Evolutionary conservation across 2,113 vertebrate species (phyloP), one percentile per base, ranked within the genome.

Genomic region (Eolophus roseicapilla): DNA sequence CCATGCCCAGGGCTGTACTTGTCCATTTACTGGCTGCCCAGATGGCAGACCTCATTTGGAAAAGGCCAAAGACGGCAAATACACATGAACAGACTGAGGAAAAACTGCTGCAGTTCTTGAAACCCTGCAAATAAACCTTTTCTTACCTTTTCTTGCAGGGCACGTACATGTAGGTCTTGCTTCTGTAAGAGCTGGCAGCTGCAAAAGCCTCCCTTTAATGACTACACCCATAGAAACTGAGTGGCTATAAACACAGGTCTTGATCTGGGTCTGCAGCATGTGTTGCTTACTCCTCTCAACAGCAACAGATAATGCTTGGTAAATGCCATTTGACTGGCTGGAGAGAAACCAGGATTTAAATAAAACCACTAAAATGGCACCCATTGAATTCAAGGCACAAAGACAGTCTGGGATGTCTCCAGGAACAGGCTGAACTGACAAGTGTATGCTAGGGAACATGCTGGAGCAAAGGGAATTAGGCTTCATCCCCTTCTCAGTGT

Each of bases 41-140:
- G 73, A 84, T 87, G 77, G 96, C 77, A 92, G 84, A 84, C 10
- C 41, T 92, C 25, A 62, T 78, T 88, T 70, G 41, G 60, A 91
- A 86, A 37, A n/a, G 41, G 69, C 73, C 37, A 65, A 90, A 82
- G 67, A 37, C 10, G 21, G 16, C 4, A 88, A 83, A 88, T 52
- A 63, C 5, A 14, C 6, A 31, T 1, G 3, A 82, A 64, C 23
- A 52, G 60, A 52, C n/a, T 28, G 63, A 95, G n/a, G 71, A 91
- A 57, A 83, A 69, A 15, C 20, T 18, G 33, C 19, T 49, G 31
- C 19, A 80, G 47, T 19, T 82, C 73, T 33, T 23, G 1, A 74
- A 91, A 84, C 63, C n/a, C 28, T 78, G 17, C 65, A 70, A 62
- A 70, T 7, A 28, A 6, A 41, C 7, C 3, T 19, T 67, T 81